Base-by-base conservation (phyloP, 2,113 vertebrate genomes). In the Tichodroma muraria region DNA sequence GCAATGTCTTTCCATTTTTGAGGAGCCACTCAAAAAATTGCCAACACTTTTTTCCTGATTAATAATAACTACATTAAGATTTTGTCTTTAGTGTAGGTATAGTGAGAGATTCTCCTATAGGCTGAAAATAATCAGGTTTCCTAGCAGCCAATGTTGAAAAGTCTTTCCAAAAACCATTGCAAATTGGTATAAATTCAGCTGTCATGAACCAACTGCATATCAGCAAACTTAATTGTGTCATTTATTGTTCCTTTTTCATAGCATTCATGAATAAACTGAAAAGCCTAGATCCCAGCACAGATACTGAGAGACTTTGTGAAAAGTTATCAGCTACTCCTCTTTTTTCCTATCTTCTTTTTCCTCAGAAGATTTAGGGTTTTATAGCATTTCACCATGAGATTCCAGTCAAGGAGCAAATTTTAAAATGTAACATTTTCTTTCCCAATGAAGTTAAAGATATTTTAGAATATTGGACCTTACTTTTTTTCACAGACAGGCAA, bases 391-490 rank as follows among this genome's bases (percentile, higher is more conserved):
- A 42, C 21, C n/a, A 61, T 10, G 10, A 49, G 9, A 69, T 3
- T 80, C n/a, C 28, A 53, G 10, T 11, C 31, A 49, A 11, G 11
- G 7, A 73, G 3, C 1, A 30, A 42, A 66, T 76, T 9, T 37
- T 59, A 53, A 76, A 64, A 37, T 8, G 3, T 4, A 82, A 31
- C 1, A 5, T 42, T 45, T 45, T 78, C 31, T 63, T 23, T 9
- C 25, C 35, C 13, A 35, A 0, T 28, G 5, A 83, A 49, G 8
- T 40, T 30, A 31, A 83, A 68, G 1, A 0, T 24, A 27, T 56
- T 81, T 75, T 59, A 28, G 63, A 45, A n/a, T 23, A 33, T 1
- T 38, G 20, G 45, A 13, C 0, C 4, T 38, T 44, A 38, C 50
- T 37, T 40, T 54, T 49, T 79, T 47, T 27, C 10, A 44, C 17